A percentile compares a stretch with the other conserved stretches of the same genome.
phyloP scores from a whole-genome alignment of 2,888 invertebrate genomes.

The Octonoba sinensis region DNA sequence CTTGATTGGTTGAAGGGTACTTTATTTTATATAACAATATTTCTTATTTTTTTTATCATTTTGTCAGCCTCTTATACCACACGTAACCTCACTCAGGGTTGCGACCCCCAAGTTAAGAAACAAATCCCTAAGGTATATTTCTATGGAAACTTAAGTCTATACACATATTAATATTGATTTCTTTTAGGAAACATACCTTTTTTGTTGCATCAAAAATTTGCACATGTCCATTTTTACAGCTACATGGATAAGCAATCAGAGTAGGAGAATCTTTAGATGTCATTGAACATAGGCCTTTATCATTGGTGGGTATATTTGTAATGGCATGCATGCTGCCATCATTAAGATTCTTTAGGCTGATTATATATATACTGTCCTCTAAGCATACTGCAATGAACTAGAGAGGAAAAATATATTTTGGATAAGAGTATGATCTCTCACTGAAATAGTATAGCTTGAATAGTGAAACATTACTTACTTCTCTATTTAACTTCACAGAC shows the following conservation, averaged over 20 bases:
- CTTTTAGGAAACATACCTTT: constrained; percentile 10
- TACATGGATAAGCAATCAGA: constrained; percentile 46
- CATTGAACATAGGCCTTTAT: constrained; percentile 36
- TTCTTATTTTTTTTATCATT: too few species aligned
- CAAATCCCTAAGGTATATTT: too few species aligned
- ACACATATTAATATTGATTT: too few species aligned
- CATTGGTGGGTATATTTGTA: constrained; percentile 33
- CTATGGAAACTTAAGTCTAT: too few species aligned
- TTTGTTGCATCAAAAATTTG: constrained; percentile 44
- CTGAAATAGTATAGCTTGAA: background rate
- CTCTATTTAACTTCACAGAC: constrained; percentile 43
- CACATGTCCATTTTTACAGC: constrained; percentile 32
- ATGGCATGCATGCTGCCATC: constrained; percentile 18
- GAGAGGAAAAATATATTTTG: background rate
- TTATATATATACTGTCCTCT: constrained; percentile 40
- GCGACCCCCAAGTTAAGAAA: too few species aligned
- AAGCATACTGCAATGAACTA: constrained; percentile 45
- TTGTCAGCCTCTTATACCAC: too few species aligned
- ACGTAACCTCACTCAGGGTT: too few species aligned
- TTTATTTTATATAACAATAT: too few species aligned
- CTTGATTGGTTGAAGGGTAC: too few species aligned
- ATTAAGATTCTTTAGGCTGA: background rate
- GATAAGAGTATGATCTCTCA: background rate
- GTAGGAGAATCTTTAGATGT: constrained; percentile 2
- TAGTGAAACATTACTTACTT: constrained; percentile 13